Evolutionary conservation across 1,140 invertebrate genomes (phyloP).

Genomic region (Drosophila orosa): DNA sequence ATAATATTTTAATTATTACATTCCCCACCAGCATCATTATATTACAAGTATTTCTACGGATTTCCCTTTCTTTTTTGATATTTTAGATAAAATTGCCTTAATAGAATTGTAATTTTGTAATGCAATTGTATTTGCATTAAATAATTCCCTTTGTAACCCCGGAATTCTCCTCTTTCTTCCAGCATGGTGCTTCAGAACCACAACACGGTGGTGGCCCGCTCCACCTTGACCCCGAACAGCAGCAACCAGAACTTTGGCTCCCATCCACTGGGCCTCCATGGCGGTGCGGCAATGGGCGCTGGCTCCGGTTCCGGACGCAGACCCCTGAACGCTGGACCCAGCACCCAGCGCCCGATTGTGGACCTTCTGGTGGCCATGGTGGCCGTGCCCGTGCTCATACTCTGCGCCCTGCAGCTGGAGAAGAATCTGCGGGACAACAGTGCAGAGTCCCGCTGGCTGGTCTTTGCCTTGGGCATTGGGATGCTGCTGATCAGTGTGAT

Average conservation of each 20-base stretch:
- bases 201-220: slow-evolving; percentile 75
- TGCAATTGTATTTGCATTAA: not conserved
- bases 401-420: slow-evolving; percentile 79
- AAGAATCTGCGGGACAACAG: slow-evolving; percentile 77
- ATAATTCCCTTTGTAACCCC: not conserved
- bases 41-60: too few species aligned
- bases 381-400: slow-evolving; percentile 75
- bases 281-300: slow-evolving; percentile 3
- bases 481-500: slow-evolving; percentile 80
- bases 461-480: slow-evolving; percentile 78
- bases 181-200: slow-evolving; percentile 82
- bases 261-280: slow-evolving; percentile 24
- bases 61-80: too few species aligned
- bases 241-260: slow-evolving; percentile 73
- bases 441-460: slow-evolving; percentile 72
- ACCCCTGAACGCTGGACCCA: slow-evolving; percentile 36
- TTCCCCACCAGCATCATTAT: too few species aligned
- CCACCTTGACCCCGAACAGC: slow-evolving; percentile 68
- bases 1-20: too few species aligned
- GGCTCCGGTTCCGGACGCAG: slow-evolving; percentile 13
- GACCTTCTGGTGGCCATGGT: slow-evolving; percentile 80
- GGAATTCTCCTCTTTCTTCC: not conserved
- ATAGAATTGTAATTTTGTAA: too few species aligned
- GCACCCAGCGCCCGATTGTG: slow-evolving; percentile 74
- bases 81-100: too few species aligned